These are phyloP conservation scores for Marisa cornuarietis DNA, from an alignment of 1,140 invertebrate genomes.

Conservation along the genomic window DNA sequence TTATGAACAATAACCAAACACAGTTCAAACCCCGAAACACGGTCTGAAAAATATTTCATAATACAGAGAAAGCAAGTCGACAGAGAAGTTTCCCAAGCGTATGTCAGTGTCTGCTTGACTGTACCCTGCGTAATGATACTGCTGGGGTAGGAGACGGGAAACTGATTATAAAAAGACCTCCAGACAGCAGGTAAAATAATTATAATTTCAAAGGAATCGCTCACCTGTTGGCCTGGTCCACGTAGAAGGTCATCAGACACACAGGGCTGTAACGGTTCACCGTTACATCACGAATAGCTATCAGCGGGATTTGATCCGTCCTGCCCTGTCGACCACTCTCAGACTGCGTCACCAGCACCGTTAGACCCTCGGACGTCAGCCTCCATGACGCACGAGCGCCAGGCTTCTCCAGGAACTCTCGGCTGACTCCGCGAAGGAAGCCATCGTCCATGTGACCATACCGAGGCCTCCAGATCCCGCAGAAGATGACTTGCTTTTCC, in stretches of 20 bases:
- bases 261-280: slow-evolving; percentile 23
- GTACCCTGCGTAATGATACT: too few species aligned
- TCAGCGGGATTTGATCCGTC: slow-evolving; percentile 20
- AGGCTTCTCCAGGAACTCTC: slow-evolving; percentile 14
- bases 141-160: too few species aligned
- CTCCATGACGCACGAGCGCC: slow-evolving; percentile 1
- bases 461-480: background rate
- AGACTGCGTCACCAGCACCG: slow-evolving; percentile 9
- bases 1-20: too few species aligned
- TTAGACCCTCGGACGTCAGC: slow-evolving; percentile 18
- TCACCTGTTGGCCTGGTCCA: slow-evolving; percentile 2
- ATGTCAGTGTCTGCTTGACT: too few species aligned
- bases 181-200: too few species aligned
- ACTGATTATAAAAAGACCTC: too few species aligned
- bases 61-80: too few species aligned
- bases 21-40: too few species aligned
- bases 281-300: slow-evolving; percentile 22
- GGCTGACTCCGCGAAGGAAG: slow-evolving; percentile 7
- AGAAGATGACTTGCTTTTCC: background rate
- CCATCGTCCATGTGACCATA: background rate
- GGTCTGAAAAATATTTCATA: too few species aligned
- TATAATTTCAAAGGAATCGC: too few species aligned
- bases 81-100: too few species aligned
- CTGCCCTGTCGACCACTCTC: background rate
- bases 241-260: slow-evolving; percentile 21